Conservation (phyloP, 2,888 invertebrate genomes). For the Hesperia comma region DNA sequence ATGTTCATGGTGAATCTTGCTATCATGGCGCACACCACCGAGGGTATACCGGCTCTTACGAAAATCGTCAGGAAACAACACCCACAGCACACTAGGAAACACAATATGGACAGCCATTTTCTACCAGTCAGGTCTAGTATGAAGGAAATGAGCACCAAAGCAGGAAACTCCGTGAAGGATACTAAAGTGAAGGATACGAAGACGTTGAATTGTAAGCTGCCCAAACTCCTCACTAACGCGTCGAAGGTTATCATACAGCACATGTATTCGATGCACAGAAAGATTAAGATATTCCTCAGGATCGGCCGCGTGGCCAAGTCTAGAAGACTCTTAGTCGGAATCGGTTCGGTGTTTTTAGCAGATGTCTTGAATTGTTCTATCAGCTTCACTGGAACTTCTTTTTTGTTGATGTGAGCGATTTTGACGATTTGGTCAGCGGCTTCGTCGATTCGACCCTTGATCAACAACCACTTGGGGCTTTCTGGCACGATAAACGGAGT, state of each 20-base stretch:
- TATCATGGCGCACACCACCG: conserved; percentile 64
- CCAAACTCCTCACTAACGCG: conserved; percentile 61
- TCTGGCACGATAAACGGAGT: conserved; percentile 65
- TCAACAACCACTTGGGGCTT: conserved; percentile 68
- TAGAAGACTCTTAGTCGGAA: conserved; percentile 47
- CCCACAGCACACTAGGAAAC: conserved; percentile 49
- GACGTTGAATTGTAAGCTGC: conserved; percentile 62
- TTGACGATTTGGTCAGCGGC: conserved; percentile 56
- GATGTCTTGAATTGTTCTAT: conserved; percentile 58
- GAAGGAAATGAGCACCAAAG: conserved; percentile 60
- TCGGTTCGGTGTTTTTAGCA: conserved; percentile 40
- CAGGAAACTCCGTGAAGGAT: conserved; percentile 68
- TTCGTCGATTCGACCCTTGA: conserved; percentile 62
- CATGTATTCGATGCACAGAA: conserved; percentile 59
- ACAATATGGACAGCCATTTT: conserved; percentile 54
- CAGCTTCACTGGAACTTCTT: conserved; percentile 52
- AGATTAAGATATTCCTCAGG: conserved; percentile 58
- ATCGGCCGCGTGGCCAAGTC: conserved; percentile 57
- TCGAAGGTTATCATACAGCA: conserved; percentile 62
- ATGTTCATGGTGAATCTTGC: conserved; percentile 67
- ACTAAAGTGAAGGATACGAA: conserved; percentile 67
- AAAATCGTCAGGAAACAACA: conserved; percentile 60
- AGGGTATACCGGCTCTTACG: conserved; percentile 55
- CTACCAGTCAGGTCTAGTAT: conserved; percentile 63
- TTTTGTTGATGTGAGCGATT: conserved; percentile 61